phyloP scores from a whole-genome alignment of 2,888 invertebrate species.

The Plusia festucae region DNA sequence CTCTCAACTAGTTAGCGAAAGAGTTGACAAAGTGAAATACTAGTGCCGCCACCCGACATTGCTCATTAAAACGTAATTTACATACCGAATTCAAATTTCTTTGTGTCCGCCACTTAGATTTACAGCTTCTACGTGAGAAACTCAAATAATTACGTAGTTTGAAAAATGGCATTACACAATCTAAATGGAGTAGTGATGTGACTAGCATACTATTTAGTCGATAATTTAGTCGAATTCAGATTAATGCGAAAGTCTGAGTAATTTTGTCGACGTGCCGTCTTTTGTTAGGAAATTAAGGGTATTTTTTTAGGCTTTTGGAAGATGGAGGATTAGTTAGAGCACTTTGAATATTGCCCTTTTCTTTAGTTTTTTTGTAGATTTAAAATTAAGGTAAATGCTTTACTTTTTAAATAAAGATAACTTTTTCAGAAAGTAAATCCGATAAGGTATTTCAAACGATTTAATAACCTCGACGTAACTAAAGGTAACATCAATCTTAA shows the following conservation, averaged over 20 bases:
- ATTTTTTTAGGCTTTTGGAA: background rate
- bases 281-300: slow-evolving; percentile 22
- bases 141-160: slow-evolving; percentile 57
- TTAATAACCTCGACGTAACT: too few species aligned
- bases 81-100: slow-evolving; percentile 64
- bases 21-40: slow-evolving; percentile 51
- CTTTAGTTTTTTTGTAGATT: background rate
- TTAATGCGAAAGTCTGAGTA: slow-evolving; percentile 15
- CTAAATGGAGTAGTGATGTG: slow-evolving; percentile 39
- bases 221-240: slow-evolving; percentile 19
- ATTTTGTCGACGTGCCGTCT: slow-evolving; percentile 17
- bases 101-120: slow-evolving; percentile 51
- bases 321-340: background rate
- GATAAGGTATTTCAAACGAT: too few species aligned
- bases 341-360: background rate
- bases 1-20: slow-evolving; percentile 27
- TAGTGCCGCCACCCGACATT: slow-evolving; percentile 9
- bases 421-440: too few species aligned
- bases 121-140: slow-evolving; percentile 62
- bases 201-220: slow-evolving; percentile 32
- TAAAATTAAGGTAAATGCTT: background rate
- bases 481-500: too few species aligned
- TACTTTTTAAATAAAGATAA: too few species aligned
- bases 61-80: slow-evolving; percentile 67
- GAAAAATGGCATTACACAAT: slow-evolving; percentile 38